Conservation (phyloP, 2,113 vertebrate species). For the Tamias sibiricus region DNA sequence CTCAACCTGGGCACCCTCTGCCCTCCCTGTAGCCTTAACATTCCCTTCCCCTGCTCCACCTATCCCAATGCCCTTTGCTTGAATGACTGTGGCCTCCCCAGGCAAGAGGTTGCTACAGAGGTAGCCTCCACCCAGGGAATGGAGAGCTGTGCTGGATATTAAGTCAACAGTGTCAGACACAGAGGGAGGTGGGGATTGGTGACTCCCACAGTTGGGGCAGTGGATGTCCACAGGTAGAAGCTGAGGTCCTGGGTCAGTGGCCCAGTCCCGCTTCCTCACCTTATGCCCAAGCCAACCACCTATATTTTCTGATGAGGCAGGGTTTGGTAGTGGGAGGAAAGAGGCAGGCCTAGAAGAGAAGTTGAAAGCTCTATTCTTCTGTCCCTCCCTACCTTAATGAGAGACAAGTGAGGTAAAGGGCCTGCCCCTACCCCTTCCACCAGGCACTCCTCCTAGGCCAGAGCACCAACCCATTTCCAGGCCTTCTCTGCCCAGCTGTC, state of each 20-base stretch:
- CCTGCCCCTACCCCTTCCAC: not conserved
- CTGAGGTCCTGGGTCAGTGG: constrained; percentile 36
- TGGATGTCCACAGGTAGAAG: constrained; percentile 44
- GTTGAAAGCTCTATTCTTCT: constrained; percentile 33
- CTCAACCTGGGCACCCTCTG: constrained; percentile 8
- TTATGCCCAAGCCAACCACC: constrained; percentile 64
- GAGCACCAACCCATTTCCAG: not conserved
- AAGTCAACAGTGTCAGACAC: constrained; percentile 42
- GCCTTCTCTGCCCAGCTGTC: constrained; percentile 46
- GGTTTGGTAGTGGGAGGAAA: constrained; percentile 52
- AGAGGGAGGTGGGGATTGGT: constrained; percentile 2
- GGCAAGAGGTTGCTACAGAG: constrained; percentile 19
- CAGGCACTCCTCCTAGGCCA: constrained; percentile 24
- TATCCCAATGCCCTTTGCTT: constrained; percentile 50
- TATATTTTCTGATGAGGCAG: constrained; percentile 55
- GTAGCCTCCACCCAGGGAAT: not conserved
- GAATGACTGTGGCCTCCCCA: constrained; percentile 4
- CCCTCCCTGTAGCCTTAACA: constrained; percentile 77
- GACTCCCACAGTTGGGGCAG: not conserved
- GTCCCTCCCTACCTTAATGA: constrained; percentile 15
- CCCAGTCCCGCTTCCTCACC: constrained; percentile 71
- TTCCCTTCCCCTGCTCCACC: not conserved
- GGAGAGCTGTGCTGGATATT: not conserved
- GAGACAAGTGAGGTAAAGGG: not conserved
- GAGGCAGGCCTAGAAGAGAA: constrained; percentile 18